Evolutionary conservation across 2,888 invertebrate genomes (phyloP).

Genomic region (Nephrotoma appendiculata): DNA sequence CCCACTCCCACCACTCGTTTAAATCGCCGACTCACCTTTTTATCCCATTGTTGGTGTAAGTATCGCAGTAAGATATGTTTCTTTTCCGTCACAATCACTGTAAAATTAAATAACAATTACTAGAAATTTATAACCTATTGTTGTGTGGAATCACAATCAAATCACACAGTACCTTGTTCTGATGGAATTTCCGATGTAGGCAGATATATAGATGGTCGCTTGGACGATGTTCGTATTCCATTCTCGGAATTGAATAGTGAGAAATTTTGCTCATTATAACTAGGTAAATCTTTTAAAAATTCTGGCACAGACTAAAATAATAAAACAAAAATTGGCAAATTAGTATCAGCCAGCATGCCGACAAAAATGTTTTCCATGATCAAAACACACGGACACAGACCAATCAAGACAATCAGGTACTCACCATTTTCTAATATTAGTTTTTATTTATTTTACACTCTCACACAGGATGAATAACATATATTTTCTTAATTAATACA

Average conservation of each 20-base stretch:
- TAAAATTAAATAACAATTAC: conserved; percentile 25
- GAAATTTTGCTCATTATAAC: conserved; percentile 82
- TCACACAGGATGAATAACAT: not conserved
- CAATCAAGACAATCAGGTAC: not conserved
- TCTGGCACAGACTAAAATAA: conserved; percentile 61
- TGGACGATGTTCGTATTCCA: conserved; percentile 64
- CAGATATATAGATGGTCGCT: conserved; percentile 80
- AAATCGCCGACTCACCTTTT: conserved; percentile 45
- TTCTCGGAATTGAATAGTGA: conserved; percentile 78
- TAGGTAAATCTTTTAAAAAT: conserved; percentile 82
- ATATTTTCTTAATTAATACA: not conserved
- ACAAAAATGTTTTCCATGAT: not conserved
- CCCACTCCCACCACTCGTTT: not conserved
- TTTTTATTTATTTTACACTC: not conserved
- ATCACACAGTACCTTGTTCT: conserved; percentile 57
- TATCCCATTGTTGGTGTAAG: conserved; percentile 91
- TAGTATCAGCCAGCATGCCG: not conserved
- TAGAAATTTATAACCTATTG: conserved; percentile 1
- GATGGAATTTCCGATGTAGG: conserved; percentile 87
- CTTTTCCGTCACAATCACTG: conserved; percentile 91
- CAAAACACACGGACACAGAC: not conserved
- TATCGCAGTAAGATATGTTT: conserved; percentile 86
- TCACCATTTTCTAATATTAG: not conserved
- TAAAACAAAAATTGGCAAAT: not conserved
- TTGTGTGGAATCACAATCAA: not conserved